phyloP scores from a whole-genome alignment of 1,140 invertebrate species.

The Capitella teleta region DNA sequence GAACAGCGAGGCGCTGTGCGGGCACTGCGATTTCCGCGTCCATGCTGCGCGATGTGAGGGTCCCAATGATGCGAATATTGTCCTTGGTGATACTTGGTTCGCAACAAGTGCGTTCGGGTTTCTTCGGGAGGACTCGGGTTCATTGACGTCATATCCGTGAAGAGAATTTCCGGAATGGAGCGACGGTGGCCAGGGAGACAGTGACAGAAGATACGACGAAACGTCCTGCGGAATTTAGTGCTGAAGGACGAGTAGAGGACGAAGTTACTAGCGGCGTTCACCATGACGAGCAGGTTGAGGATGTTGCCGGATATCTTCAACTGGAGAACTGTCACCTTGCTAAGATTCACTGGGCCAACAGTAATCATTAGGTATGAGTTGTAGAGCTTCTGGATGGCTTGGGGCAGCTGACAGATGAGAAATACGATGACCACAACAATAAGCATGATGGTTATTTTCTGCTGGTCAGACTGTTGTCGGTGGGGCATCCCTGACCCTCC shows the following conservation, averaged over 20 bases:
- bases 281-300: conserved; percentile 57
- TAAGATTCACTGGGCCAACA: not conserved
- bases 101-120: no score
- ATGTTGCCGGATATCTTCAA: conserved; percentile 54
- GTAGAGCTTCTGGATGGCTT: conserved; percentile 11
- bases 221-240: conserved; percentile 62
- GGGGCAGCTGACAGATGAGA: conserved; percentile 11
- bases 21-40: no score
- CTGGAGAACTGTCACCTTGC: not conserved
- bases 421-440: conserved; percentile 15
- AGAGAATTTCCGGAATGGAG: no score
- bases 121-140: no score
- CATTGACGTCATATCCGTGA: no score
- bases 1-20: no score
- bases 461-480: conserved; percentile 7
- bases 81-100: no score
- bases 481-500: not conserved
- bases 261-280: conserved; percentile 64
- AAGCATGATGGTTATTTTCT: conserved; percentile 11
- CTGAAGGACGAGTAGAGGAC: conserved; percentile 65
- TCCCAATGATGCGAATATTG: no score
- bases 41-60: no score
- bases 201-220: conserved; percentile 55
- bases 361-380: not conserved
- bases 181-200: no score